Evolutionary conservation across 2,113 vertebrate species (phyloP), one percentile per base, ranked within the genome.

Genomic region (Eclectus roratus): DNA sequence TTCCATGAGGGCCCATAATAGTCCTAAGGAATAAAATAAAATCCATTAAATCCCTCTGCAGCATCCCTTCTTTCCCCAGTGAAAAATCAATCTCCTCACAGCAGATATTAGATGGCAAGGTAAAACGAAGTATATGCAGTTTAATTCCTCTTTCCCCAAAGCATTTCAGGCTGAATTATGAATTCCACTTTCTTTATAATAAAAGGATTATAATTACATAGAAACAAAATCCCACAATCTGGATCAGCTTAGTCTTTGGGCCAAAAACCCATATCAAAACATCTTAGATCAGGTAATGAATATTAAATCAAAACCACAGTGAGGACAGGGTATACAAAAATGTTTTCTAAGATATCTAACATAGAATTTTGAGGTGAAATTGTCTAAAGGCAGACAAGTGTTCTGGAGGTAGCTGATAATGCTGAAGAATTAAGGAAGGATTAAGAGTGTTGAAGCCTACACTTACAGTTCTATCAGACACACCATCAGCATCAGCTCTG

Each of bases 1-100:
- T 98, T 94, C 98, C 98, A 33, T 98, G 98, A 7, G 98, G 98
- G 46, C 98, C 98, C 98, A 99, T 99, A 90, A 98, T 98, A 21
- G 97, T 98, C 98, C 99, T 99, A 95, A 80, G 66, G 73, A 91
- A 96, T 89, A 76, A 82, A 93, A 64, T 5, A 72, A 44, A 82
- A 85, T 16, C 19, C 8, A 85, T 53, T 85, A 46, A 49, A 80
- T 70, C 33, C 33, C 6, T 71, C 65, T 44, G n/a, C 8, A 5
- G 21, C 25, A 58, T 5, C 9, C 49, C 6, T 27, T 29, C 53
- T 7, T 29, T 27, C 20, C 4, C 7, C 31, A 65, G 4, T 6
- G 27, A 52, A 84, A 81, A 81, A 35, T 29, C 79, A 46, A 19
- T 31, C 63, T 53, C 43, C n/a, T 72, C 23, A 13, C 25, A 56